Percentiles rank a stretch among this genome's conserved stretches.
Conservation (phyloP, 2,888 invertebrate species). For the Dryocosmus kuriphilus region DNA sequence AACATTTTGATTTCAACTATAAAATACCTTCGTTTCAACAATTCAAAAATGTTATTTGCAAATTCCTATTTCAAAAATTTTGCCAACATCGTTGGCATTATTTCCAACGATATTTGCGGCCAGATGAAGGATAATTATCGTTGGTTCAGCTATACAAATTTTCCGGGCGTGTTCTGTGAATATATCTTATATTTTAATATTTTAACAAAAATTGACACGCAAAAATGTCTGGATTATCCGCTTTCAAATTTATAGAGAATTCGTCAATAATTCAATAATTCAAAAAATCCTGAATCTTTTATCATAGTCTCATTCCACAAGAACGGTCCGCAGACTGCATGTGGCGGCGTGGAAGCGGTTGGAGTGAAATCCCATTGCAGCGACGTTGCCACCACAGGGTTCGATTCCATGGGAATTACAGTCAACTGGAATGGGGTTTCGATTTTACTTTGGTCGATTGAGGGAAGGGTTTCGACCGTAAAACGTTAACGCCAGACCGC, state of each 20-base stretch:
- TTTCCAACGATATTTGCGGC: too few species aligned
- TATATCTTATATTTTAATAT: not conserved
- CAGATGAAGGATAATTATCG: too few species aligned
- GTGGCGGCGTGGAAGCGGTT: constrained; percentile 61
- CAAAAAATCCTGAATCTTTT: constrained; percentile 56
- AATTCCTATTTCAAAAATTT: too few species aligned
- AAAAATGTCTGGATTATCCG: constrained; percentile 52
- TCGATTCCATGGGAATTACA: constrained; percentile 73
- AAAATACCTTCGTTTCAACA: too few species aligned
- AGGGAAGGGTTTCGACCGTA: constrained; percentile 62
- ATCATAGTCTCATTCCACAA: constrained; percentile 57
- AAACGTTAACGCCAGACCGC: constrained; percentile 71
- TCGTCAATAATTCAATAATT: constrained; percentile 60
- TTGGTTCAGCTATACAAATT: too few species aligned
- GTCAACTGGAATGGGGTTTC: constrained; percentile 69
- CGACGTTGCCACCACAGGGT: constrained; percentile 65
- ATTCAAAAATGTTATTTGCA: too few species aligned
- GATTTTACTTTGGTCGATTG: constrained; percentile 67
- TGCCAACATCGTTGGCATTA: too few species aligned
- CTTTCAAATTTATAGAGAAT: constrained; percentile 49
- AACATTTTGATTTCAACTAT: too few species aligned
- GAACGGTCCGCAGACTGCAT: constrained; percentile 49
- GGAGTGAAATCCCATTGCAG: constrained; percentile 71
- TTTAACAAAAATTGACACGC: not conserved
- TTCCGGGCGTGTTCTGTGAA: too few species aligned